Percentiles rank a stretch among this genome's conserved stretches.
Conservation (phyloP, 2,888 invertebrate genomes). For the Pseudococcus viburni region DNA sequence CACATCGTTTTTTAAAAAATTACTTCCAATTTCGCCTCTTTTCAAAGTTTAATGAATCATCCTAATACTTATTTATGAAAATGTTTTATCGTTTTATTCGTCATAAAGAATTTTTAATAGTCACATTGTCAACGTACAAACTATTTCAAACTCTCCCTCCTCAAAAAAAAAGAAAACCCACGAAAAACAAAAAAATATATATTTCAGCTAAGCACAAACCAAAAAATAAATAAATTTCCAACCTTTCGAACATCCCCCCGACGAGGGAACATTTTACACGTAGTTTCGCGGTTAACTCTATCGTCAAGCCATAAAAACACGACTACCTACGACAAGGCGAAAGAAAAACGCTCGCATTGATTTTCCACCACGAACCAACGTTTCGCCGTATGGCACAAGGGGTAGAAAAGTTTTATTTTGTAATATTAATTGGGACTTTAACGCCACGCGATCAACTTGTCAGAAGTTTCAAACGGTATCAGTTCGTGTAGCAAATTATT, state of each 20-base stretch:
- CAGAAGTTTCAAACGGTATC: constrained; percentile 58
- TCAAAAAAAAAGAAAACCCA: background rate
- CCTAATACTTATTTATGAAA: too few species aligned
- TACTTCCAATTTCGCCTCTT: too few species aligned
- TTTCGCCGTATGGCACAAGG: background rate
- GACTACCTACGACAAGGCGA: background rate
- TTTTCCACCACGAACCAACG: background rate
- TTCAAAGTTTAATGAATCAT: too few species aligned
- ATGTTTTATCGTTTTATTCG: too few species aligned
- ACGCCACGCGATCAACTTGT: constrained; percentile 65
- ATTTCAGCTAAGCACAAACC: background rate
- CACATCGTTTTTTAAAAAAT: too few species aligned
- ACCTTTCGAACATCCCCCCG: background rate
- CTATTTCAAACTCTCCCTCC: too few species aligned
- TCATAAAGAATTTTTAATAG: too few species aligned
- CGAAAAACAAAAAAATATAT: background rate
- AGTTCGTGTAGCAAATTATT: constrained; percentile 55
- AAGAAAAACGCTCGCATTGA: background rate
- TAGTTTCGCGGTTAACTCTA: background rate
- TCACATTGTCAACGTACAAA: too few species aligned
- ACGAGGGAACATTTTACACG: constrained; percentile 1
- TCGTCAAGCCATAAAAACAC: background rate
- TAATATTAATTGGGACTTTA: constrained; percentile 54
- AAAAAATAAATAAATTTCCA: background rate
- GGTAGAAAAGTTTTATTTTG: constrained; percentile 30